These are phyloP conservation scores for Litocranius walleri DNA, from an alignment of 2,113 vertebrate species.

Conservation along the genomic window DNA sequence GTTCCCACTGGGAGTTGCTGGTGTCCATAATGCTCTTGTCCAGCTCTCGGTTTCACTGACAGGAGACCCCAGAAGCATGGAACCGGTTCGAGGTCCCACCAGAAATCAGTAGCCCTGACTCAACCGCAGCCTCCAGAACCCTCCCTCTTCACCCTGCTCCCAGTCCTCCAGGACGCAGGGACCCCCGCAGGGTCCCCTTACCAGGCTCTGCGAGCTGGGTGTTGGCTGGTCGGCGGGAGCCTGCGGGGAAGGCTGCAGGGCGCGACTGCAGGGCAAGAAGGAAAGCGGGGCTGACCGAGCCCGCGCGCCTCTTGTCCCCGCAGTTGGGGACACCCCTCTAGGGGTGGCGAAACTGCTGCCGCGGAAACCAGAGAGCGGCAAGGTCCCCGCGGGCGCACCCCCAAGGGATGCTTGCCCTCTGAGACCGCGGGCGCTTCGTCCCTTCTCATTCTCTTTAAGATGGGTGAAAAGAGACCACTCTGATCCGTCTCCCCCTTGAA, in stretches of 20 bases:
- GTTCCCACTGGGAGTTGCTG: too few species aligned
- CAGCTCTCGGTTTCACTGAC: too few species aligned
- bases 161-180: too few species aligned
- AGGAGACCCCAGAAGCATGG: background rate
- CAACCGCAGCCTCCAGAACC: too few species aligned
- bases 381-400: background rate
- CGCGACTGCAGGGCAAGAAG: background rate
- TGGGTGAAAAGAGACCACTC: background rate
- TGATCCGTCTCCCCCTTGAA: too few species aligned
- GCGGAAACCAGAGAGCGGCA: rapidly evolving
- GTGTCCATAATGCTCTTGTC: too few species aligned
- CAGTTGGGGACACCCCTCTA: background rate
- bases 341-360: background rate
- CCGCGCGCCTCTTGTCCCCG: background rate
- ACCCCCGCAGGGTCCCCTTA: background rate
- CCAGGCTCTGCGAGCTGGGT: background rate
- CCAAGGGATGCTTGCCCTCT: background rate
- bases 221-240: background rate
- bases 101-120: background rate
- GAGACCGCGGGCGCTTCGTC: background rate
- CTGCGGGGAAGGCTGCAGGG: background rate
- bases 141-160: background rate
- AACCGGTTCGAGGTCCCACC: too few species aligned
- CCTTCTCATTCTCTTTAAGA: background rate
- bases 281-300: background rate